Evolutionary conservation across 2,797 vertebrate genomes (phyloP).

Genomic region (Mergus octosetaceus): DNA sequence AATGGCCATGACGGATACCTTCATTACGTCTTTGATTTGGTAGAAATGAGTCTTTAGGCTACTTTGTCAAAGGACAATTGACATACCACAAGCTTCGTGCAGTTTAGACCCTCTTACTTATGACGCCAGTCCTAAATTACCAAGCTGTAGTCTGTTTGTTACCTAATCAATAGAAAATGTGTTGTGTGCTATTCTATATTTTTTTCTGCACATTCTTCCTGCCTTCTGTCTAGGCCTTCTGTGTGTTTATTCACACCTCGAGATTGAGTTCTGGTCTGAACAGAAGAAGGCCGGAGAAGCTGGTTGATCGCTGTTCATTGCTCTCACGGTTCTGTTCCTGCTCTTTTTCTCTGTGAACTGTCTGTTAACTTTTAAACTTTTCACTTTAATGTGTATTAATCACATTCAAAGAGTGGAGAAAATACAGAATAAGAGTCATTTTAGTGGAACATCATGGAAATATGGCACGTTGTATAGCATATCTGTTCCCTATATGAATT

Average conservation of each 20-base stretch:
- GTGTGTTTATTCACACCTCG: not conserved
- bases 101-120: not conserved
- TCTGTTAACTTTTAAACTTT: not conserved
- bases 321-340: not conserved
- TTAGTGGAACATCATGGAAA: not conserved
- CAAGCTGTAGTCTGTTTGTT: not conserved
- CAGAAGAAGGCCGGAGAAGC: not conserved
- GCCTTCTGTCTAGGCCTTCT: not conserved
- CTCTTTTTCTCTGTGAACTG: not conserved
- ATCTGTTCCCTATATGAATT: not conserved
- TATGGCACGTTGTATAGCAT: not conserved
- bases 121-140: not conserved
- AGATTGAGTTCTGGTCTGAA: not conserved
- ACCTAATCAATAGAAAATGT: not conserved
- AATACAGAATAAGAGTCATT: not conserved
- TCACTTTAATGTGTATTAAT: not conserved
- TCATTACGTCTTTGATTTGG: not conserved
- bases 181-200: not conserved
- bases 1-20: not conserved
- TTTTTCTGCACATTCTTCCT: not conserved
- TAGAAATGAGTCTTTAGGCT: not conserved
- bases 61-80: not conserved
- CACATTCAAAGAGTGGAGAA: not conserved
- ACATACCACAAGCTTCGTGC: not conserved
- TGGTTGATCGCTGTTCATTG: not conserved